These are phyloP conservation scores for Thaumetopoea pityocampa DNA, from an alignment of 1,140 invertebrate species.

Conservation along the genomic window DNA sequence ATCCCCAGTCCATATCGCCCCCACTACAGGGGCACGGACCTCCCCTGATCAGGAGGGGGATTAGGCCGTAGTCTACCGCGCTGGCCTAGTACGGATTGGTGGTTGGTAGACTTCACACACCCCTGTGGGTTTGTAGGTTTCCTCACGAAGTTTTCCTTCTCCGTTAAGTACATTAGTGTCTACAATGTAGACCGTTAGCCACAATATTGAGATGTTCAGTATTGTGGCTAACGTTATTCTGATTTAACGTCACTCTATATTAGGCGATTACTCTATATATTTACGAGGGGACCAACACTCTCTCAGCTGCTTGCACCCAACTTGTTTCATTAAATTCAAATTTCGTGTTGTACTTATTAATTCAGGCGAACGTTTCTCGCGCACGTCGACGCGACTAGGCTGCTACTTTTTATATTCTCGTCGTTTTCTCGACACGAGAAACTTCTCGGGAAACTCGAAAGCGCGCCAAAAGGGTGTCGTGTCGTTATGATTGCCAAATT, in stretches of 20 bases:
- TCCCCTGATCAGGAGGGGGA: no score
- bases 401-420: conserved; percentile 64
- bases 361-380: conserved; percentile 60
- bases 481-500: conserved; percentile 32
- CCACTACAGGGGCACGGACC: no score
- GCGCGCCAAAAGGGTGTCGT: conserved; percentile 32
- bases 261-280: conserved; percentile 6
- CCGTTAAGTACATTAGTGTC: no score
- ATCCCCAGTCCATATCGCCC: no score
- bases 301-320: conserved; percentile 62
- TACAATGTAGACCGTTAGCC: no score
- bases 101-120: no score
- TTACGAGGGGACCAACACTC: conserved; percentile 48
- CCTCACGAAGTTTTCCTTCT: no score
- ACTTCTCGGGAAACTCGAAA: conserved; percentile 40
- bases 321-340: conserved; percentile 78
- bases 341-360: conserved; percentile 77
- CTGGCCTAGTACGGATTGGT: no score
- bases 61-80: no score
- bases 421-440: conserved; percentile 33
- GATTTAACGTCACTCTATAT: conserved; percentile 11
- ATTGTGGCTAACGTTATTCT: conserved; percentile 9
- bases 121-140: no score
- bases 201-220: no score
- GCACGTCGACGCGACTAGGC: conserved; percentile 44